Evolutionary conservation across 2,113 vertebrate species (phyloP).

Genomic region (Taxidea taxus): DNA sequence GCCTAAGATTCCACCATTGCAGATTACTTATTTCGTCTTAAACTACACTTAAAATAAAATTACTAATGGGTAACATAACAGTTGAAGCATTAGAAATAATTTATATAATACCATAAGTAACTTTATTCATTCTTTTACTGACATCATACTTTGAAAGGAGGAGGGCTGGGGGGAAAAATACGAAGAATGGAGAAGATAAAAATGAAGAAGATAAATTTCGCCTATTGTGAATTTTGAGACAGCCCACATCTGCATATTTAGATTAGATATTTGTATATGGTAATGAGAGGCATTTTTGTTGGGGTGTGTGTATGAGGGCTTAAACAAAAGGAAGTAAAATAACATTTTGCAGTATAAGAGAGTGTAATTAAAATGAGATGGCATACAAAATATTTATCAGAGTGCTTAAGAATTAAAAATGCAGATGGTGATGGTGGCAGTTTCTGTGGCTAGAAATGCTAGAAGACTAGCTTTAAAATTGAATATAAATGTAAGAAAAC

Average conservation of each 20-base stretch:
- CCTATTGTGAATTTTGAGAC: neutral
- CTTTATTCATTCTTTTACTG: neutral
- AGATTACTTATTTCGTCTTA: neutral
- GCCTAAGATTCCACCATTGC: neutral
- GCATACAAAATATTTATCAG: neutral
- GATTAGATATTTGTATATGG: neutral
- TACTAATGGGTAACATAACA: neutral
- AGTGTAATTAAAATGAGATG: neutral
- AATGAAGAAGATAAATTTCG: neutral
- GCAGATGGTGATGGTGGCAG: neutral
- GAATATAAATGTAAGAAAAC: neutral
- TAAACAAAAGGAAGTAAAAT: neutral
- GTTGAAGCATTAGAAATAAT: neutral
- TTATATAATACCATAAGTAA: neutral
- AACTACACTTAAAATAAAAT: neutral
- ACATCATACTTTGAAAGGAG: neutral
- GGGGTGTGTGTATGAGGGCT: neutral
- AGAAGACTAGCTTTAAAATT: neutral
- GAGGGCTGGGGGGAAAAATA: neutral
- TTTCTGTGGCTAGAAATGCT: neutral
- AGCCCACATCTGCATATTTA: neutral
- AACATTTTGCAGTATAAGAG: neutral
- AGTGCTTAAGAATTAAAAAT: neutral
- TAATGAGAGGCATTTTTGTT: neutral
- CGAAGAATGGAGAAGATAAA: neutral